Base-by-base conservation (phyloP, 1,140 invertebrate genomes). In the Argopecten irradians region DNA sequence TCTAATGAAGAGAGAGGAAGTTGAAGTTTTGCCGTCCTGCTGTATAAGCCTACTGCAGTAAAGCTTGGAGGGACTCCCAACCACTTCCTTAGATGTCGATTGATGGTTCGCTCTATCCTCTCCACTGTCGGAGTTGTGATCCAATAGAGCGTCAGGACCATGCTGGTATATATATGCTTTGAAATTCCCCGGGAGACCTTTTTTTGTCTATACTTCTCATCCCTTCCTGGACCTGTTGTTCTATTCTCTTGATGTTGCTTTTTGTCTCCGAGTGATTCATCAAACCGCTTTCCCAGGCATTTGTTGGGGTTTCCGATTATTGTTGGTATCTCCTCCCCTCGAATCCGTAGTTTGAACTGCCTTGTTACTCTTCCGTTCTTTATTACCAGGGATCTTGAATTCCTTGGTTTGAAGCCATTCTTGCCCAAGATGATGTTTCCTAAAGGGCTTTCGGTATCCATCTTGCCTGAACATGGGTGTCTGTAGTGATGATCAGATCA, bases 221-320 rank as follows among this genome's bases (percentile, higher is more conserved):
- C 87, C 41, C 34, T 46, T 46, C 43, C 1, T 19, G 13, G 43
- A 46, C 43, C 43, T 46, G 43, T 19, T 86, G 83, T 87, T 86
- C 55, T 28, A 86, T 85, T 36, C 55, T 89, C 13, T 84, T 13
- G 35, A 82, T 85, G 41, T 88, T 89, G 34, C 19, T 22, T 46
- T 46, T 84, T 46, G 22, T 1, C 43, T 46, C 43, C 43, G 9
- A 46, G 19, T 39, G 36, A 39, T 36, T 86, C n/a, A n/a, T n/a
- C n/a, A n/a, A n/a, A n/a, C n/a, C n/a, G n/a, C 46, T 85, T 84
- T 8, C 36, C 35, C 8, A 89, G 71, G 33, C 43, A 35, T 13
- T 46, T 32, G 43, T 87, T 83, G 85, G 87, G 87, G n/a, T n/a
- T n/a, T 84, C 84, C 84, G 43, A 85, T 89, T n/a, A 86, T 83